Evolutionary conservation across 1,140 invertebrate species (phyloP).

Genomic region (Drosophila equinoxialis): DNA sequence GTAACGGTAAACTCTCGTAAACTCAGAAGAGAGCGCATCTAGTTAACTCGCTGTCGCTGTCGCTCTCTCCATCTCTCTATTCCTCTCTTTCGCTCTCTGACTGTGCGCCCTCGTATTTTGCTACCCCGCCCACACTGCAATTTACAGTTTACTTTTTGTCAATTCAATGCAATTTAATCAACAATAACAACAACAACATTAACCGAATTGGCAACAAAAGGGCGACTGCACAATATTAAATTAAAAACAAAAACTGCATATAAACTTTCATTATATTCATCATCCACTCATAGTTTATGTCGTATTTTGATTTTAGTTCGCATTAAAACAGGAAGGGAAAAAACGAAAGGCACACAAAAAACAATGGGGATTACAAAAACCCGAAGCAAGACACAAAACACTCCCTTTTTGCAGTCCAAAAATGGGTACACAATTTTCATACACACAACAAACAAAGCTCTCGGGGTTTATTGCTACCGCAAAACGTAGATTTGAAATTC

Average conservation of each 20-base stretch:
- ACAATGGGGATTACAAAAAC: conserved; percentile 22
- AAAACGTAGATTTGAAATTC: conserved; percentile 36
- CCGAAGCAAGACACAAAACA: conserved; percentile 29
- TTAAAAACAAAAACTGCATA: neutral
- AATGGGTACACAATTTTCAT: conserved; percentile 68
- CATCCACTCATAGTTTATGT: neutral
- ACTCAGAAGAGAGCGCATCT: conserved; percentile 37
- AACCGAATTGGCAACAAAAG: neutral
- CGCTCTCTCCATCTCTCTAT: conserved; percentile 37
- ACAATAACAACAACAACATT: conserved; percentile 44
- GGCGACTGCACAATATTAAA: neutral
- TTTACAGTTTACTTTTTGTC: conserved; percentile 21
- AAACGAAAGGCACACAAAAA: conserved; percentile 22
- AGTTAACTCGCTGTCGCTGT: conserved; percentile 21
- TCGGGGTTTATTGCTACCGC: conserved; percentile 34
- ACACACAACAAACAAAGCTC: conserved; percentile 75
- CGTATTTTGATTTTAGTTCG: neutral
- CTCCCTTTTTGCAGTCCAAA: conserved; percentile 55
- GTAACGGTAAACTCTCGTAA: conserved; percentile 55
- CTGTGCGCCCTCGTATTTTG: conserved; percentile 6
- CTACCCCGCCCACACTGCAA: conserved; percentile 30
- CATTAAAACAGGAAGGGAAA: neutral
- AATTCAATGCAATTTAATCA: conserved; percentile 25
- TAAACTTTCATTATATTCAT: neutral
- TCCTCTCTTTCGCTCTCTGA: conserved; percentile 25